Percentiles rank a stretch among this genome's conserved stretches.
These are phyloP conservation scores for Brachyopa scutellaris DNA, from an alignment of 2,888 invertebrate species.

Conservation along the genomic window DNA sequence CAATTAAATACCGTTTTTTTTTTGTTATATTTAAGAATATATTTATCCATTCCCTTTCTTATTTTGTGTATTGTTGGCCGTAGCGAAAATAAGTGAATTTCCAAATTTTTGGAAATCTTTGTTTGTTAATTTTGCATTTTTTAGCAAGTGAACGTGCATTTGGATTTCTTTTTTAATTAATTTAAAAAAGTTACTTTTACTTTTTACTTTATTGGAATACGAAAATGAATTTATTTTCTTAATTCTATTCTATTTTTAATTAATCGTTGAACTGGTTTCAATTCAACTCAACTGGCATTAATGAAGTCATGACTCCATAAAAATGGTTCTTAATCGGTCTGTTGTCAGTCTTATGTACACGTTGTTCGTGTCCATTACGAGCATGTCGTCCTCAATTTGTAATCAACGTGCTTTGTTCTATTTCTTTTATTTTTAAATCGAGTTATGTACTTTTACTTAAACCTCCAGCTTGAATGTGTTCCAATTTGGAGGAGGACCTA, in stretches of 20 bases:
- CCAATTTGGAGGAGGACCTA: background rate
- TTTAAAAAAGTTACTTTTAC: conserved; percentile 15
- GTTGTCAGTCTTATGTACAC: too few relatives aligned
- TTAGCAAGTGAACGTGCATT: conserved; percentile 8
- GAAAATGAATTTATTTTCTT: background rate
- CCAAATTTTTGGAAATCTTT: conserved; percentile 6
- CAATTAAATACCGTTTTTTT: conserved; percentile 4
- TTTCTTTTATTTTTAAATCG: background rate
- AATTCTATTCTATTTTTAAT: too few relatives aligned
- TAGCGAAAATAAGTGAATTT: conserved; percentile 13
- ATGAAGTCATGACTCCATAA: background rate
- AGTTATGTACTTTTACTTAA: too few relatives aligned
- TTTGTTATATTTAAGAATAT: too few relatives aligned
- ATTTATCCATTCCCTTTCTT: conserved; percentile 17
- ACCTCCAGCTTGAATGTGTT: background rate
- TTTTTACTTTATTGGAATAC: background rate
- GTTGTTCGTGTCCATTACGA: too few relatives aligned
- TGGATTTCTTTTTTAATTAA: background rate
- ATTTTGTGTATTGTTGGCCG: conserved; percentile 2
- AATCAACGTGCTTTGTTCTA: conserved; percentile 3
- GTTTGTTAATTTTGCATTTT: conserved; percentile 2
- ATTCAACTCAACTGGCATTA: too few relatives aligned
- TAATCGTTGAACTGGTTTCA: too few relatives aligned
- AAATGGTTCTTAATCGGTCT: conserved; percentile 28
- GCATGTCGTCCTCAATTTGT: conserved; percentile 26